Evolutionary conservation across 2,888 invertebrate species (phyloP), one percentile per base, ranked within the genome.

Genomic region (Caenorhabditis drosophilae): DNA sequence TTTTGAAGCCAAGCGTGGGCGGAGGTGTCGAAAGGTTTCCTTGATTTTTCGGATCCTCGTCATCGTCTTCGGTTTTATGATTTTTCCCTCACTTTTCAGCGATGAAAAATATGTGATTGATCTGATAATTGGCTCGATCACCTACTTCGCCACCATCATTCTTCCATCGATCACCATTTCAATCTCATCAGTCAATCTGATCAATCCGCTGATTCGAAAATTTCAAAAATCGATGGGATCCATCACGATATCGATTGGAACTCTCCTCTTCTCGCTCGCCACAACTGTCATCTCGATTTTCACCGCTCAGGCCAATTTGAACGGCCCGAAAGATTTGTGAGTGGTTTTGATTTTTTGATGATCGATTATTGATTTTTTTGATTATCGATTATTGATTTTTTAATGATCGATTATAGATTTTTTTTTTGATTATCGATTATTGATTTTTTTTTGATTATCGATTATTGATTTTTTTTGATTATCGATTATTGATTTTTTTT

Each of bases 71-170:
- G n/a, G n/a, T n/a, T n/a, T n/a, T n/a, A n/a, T n/a, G n/a, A n/a
- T n/a, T n/a, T n/a, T n/a, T n/a, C n/a, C n/a, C n/a, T n/a, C n/a
- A n/a, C n/a, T n/a, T 44, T 20, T 22, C 1, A 38, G 44, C 4
- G 63, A 63, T 25, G 69, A 69, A 49, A 64, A 61, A 38, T 66
- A 62, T 53, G 48, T 58, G 15, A 54, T 66, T 36, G 56, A 54
- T 35, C 51, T 70, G 57, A 57, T 63, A 22, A 44, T 67, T 23
- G 70, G 47, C n/a, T 53, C 49, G 18, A 45, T 63, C 31, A 31
- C 53, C 15, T 70, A 59, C 20, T 70, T 70, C 23, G 63, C 56
- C 15, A 67, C 67, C 3, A 49, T 70, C 11, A 35, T 70, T 16
- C 36, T 70, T 2, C 67, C 70, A 6, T 52, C 60, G 1, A 54